Percentiles rank a stretch among this genome's conserved stretches.
Conservation (phyloP, 2,888 invertebrate genomes). For the Ichneumon xanthorius region DNA sequence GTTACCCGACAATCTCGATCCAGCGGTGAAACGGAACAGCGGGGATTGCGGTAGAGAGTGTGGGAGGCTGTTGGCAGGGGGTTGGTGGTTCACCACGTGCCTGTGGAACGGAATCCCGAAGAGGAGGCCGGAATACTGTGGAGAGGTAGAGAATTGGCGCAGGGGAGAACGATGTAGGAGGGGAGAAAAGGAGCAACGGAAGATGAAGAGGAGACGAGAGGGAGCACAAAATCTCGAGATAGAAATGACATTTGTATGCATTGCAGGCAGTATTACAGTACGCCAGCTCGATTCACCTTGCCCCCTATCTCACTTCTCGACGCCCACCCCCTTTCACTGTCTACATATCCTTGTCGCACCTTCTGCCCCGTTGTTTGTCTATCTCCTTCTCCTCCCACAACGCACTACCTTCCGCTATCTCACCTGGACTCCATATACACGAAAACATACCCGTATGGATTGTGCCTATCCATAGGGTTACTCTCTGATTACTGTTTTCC, state of each 20-base stretch:
- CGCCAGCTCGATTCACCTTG: constrained; percentile 72
- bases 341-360: constrained; percentile 32
- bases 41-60: constrained; percentile 21
- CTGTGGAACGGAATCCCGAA: constrained; percentile 49
- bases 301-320: constrained; percentile 43
- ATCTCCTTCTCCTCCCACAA: constrained; percentile 29
- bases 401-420: constrained; percentile 26
- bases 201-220: constrained; percentile 31
- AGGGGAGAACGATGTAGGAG: constrained; percentile 31
- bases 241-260: constrained; percentile 69
- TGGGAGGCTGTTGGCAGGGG: constrained; percentile 36
- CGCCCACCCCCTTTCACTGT: constrained; percentile 33
- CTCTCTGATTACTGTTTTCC: constrained; percentile 82
- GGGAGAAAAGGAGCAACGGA: constrained; percentile 21
- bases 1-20: constrained; percentile 64
- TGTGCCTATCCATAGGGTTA: constrained; percentile 70
- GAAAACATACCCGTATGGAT: constrained; percentile 40
- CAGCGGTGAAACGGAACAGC: constrained; percentile 46
- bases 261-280: constrained; percentile 77
- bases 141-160: constrained; percentile 36
- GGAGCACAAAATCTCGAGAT: constrained; percentile 56
- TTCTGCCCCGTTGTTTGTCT: constrained; percentile 32
- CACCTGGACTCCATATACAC: constrained; percentile 29
- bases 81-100: constrained; percentile 55
- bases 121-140: constrained; percentile 37